Percentiles rank a stretch among this genome's conserved stretches.
These are phyloP conservation scores for Pholis gunnellus DNA, from an alignment of 2,113 vertebrate genomes.

Conservation along the genomic window DNA sequence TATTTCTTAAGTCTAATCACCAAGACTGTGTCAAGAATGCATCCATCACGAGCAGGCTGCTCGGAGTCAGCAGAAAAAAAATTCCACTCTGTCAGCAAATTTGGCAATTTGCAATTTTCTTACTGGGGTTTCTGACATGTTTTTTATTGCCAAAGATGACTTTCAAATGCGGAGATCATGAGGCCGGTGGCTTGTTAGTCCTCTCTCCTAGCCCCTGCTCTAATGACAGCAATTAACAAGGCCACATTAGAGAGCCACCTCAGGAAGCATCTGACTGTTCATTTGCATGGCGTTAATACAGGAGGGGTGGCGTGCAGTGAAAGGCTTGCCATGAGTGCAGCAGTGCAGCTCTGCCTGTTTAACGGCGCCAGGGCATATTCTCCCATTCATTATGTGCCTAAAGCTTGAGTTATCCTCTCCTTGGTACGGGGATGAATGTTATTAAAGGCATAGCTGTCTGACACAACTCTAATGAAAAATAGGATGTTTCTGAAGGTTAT, in stretches of 20 bases:
- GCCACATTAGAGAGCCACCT: constrained; percentile 90
- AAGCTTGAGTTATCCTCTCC: constrained; percentile 87
- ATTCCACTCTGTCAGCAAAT: constrained; percentile 92
- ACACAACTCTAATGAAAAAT: constrained; percentile 89
- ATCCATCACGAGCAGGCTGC: constrained; percentile 91
- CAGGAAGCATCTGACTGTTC: constrained; percentile 90
- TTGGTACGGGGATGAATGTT: constrained; percentile 86
- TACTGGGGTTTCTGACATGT: constrained; percentile 88
- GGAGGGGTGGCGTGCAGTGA: constrained; percentile 85
- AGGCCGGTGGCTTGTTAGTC: constrained; percentile 91
- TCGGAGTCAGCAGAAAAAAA: constrained; percentile 84
- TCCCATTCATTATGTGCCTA: constrained; percentile 87
- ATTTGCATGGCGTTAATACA: constrained; percentile 91
- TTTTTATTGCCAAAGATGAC: constrained; percentile 95
- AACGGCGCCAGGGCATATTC: constrained; percentile 77
- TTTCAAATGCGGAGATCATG: constrained; percentile 97
- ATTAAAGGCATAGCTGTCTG: constrained; percentile 86
- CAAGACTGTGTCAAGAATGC: constrained; percentile 99
- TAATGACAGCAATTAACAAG: constrained; percentile 98
- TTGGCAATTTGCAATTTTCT: constrained; percentile 95
- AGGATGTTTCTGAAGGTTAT: constrained; percentile 89
- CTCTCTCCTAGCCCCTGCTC: constrained; percentile 83
- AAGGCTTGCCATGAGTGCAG: constrained; percentile 81
- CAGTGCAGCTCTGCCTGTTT: constrained; percentile 74
- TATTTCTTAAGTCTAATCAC: constrained; percentile 99